phyloP scores from a whole-genome alignment of 2,797 vertebrate genomes.

The Toxotes lorentzi region DNA sequence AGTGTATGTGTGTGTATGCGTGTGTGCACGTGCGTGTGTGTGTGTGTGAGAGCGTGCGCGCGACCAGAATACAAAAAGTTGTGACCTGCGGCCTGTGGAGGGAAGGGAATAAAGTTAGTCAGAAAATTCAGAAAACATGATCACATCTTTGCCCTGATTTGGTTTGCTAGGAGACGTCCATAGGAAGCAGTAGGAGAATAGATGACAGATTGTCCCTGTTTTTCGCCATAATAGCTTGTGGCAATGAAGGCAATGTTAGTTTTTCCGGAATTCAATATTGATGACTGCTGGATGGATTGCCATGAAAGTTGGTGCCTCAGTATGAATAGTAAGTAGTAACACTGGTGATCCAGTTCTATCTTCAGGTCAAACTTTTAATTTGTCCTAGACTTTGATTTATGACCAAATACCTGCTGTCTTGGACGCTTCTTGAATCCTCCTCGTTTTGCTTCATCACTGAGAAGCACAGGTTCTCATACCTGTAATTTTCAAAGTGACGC shows the following conservation, averaged over 20 bases:
- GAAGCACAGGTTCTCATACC: too few species aligned
- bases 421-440: too few species aligned
- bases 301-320: not conserved
- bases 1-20: not conserved
- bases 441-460: too few species aligned
- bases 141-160: not conserved
- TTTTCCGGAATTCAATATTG: not conserved
- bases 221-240: not conserved
- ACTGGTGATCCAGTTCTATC: too few species aligned
- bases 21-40: too few species aligned
- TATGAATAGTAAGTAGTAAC: not conserved
- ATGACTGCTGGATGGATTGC: not conserved
- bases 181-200: too few species aligned
- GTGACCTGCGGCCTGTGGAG: not conserved
- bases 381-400: too few species aligned
- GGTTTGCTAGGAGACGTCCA: not conserved
- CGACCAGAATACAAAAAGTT: constrained; percentile 4
- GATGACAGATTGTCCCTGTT: too few species aligned
- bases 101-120: not conserved
- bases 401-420: too few species aligned
- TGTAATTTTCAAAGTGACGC: too few species aligned
- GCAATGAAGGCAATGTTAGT: not conserved
- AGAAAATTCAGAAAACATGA: not conserved
- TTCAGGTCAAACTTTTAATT: not conserved
- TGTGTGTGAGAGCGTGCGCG: too few species aligned